Evolutionary conservation across 37 sponge, comb jelly and placozoan species (phyloP).

Genomic region (Chondrosia reniformis): DNA sequence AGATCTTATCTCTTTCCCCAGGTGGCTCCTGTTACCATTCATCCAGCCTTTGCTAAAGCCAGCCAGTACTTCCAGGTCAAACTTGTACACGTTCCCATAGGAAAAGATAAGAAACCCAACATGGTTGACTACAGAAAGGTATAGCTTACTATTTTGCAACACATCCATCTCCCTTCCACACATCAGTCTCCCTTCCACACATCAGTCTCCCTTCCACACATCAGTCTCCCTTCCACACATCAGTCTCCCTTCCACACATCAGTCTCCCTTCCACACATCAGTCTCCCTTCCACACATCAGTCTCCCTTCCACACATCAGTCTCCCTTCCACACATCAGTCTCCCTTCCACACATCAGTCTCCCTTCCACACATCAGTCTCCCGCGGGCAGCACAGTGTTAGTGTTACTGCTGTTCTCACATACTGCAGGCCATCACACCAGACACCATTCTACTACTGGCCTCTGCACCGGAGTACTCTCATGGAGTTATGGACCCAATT

Average conservation of each 20-base stretch:
- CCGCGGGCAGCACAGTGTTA: not conserved
- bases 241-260: too few species aligned
- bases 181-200: too few species aligned
- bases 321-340: too few species aligned
- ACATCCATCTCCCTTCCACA: not conserved
- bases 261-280: too few species aligned
- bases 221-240: too few species aligned
- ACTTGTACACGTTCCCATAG: slow-evolving; percentile 56
- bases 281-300: too few species aligned
- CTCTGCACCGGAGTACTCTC: slow-evolving; percentile 83
- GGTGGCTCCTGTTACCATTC: slow-evolving; percentile 80
- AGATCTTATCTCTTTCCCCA: not conserved
- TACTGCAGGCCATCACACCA: slow-evolving; percentile 51
- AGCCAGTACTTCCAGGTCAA: slow-evolving; percentile 75
- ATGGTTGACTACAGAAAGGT: slow-evolving; percentile 54
- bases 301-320: too few species aligned
- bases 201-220: too few species aligned
- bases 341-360: too few species aligned
- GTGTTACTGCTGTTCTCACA: not conserved
- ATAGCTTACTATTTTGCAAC: not conserved
- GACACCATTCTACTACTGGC: slow-evolving; percentile 76
- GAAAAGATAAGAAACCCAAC: slow-evolving; percentile 31
- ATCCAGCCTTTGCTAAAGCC: slow-evolving; percentile 89
- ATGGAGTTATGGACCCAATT: slow-evolving; percentile 85
- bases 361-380: too few species aligned